phyloP scores from a whole-genome alignment of 2,888 invertebrate species.

The Caenorhabditis japonica region DNA sequence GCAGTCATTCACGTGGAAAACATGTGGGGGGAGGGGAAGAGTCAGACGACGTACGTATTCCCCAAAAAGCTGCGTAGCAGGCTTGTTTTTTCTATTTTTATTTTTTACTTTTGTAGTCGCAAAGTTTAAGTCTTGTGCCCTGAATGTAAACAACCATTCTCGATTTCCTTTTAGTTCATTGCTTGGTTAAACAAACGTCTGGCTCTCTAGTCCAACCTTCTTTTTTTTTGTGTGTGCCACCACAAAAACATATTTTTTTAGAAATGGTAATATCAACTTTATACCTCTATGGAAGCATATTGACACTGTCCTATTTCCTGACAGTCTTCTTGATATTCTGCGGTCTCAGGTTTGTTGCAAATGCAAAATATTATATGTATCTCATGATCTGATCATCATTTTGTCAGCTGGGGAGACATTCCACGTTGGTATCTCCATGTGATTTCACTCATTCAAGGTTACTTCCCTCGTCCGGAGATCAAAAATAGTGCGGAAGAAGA shows the following conservation, averaged over 20 bases:
- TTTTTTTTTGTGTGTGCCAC: slow-evolving; percentile 3
- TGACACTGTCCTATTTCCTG: slow-evolving; percentile 35
- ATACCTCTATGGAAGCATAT: slow-evolving; percentile 23
- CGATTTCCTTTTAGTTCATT: slow-evolving; percentile 27
- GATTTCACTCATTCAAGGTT: slow-evolving; percentile 55
- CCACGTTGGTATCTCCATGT: slow-evolving; percentile 63
- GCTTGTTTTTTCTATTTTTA: no score
- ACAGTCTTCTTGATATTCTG: slow-evolving; percentile 56
- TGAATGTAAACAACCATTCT: slow-evolving; percentile 23
- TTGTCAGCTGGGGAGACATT: slow-evolving; percentile 61
- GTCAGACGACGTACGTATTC: no score
- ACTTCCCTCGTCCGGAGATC: slow-evolving; percentile 40
- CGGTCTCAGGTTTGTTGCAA: slow-evolving; percentile 44
- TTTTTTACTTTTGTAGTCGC: no score
- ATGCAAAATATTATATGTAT: slow-evolving; percentile 1
- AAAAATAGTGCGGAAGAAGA: slow-evolving; percentile 8
- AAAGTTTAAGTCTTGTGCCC: slow-evolving; percentile 6
- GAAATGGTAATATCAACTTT: slow-evolving; percentile 17
- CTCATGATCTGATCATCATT: not conserved
- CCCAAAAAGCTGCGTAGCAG: no score
- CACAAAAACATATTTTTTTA: slow-evolving; percentile 4
- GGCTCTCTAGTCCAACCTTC: slow-evolving; percentile 1
- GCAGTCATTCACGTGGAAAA: no score
- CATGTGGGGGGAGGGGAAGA: no score
- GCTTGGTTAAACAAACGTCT: slow-evolving; percentile 42